Evolutionary conservation across 2,888 invertebrate species (phyloP).

Genomic region (Zhuqinia jingwanae): DNA sequence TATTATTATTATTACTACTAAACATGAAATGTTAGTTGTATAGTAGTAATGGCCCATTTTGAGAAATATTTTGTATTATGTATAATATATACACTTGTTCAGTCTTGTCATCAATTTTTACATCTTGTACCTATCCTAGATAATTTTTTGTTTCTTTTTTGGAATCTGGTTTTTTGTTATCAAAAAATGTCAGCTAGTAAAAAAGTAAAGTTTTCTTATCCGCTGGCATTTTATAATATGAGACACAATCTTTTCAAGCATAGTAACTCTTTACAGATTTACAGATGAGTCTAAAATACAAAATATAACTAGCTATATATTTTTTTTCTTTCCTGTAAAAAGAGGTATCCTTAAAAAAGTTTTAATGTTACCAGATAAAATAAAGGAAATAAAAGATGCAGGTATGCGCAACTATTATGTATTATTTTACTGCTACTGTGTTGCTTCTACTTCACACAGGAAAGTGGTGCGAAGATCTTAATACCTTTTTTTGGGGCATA

Average conservation of each 20-base stretch:
- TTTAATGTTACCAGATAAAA: conserved; percentile 34
- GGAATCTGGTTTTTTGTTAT: too few species aligned
- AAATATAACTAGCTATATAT: too few species aligned
- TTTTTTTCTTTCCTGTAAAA: too few species aligned
- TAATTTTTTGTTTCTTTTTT: too few species aligned
- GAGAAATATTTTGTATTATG: too few species aligned
- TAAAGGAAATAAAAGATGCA: conserved; percentile 23
- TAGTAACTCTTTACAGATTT: too few species aligned
- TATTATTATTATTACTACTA: conserved; percentile 58
- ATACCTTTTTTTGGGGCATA: not conserved
- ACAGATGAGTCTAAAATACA: too few species aligned
- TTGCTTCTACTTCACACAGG: not conserved
- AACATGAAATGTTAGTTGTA: conserved; percentile 54
- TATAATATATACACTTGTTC: too few species aligned
- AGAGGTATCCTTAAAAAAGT: conserved; percentile 31
- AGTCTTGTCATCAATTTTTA: conserved; percentile 49
- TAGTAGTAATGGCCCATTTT: conserved; percentile 44
- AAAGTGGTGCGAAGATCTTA: conserved; percentile 21
- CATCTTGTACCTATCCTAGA: conserved; percentile 20
- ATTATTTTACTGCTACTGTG: not conserved
- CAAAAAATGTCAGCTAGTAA: too few species aligned
- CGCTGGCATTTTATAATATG: too few species aligned
- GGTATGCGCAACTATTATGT: conserved; percentile 6
- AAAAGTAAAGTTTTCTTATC: too few species aligned
- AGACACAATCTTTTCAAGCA: too few species aligned